Conservation (phyloP, 2,113 vertebrate species). For the Tretioscincus oriximinensis region DNA sequence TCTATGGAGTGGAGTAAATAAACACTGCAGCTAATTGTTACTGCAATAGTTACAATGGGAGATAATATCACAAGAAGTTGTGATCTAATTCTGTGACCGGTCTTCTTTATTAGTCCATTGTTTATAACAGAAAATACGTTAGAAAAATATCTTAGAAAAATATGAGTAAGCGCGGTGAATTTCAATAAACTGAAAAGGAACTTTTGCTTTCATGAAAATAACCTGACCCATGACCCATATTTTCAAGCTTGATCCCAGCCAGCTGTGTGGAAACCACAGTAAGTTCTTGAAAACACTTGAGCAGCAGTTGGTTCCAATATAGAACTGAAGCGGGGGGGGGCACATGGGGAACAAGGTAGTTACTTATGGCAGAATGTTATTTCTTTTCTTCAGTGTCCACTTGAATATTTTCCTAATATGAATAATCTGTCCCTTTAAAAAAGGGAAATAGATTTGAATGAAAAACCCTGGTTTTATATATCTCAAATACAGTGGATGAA, state of each 20-base stretch:
- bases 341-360: conserved; percentile 79
- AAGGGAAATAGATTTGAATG: conserved; percentile 72
- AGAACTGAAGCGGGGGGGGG: conserved; percentile 70
- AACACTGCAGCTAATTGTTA: conserved; percentile 23
- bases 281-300: conserved; percentile 76
- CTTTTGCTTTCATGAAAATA: conserved; percentile 56
- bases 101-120: conserved; percentile 55
- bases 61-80: conserved; percentile 50
- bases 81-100: conserved; percentile 39
- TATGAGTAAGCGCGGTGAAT: conserved; percentile 49
- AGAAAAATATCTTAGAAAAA: conserved; percentile 25
- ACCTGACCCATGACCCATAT: conserved; percentile 75
- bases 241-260: conserved; percentile 72
- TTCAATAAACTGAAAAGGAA: conserved; percentile 63
- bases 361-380: conserved; percentile 81
- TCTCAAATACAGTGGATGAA: conserved; percentile 33
- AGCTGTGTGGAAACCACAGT: conserved; percentile 81
- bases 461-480: conserved; percentile 51
- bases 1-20: conserved; percentile 36
- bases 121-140: conserved; percentile 59
- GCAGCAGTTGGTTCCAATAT: conserved; percentile 79
- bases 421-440: conserved; percentile 77
- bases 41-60: conserved; percentile 61
- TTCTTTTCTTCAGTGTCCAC: conserved; percentile 75
- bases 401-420: conserved; percentile 78